Evolutionary conservation across 2,113 vertebrate species (phyloP).

Genomic region (Carollia perspicillata): DNA sequence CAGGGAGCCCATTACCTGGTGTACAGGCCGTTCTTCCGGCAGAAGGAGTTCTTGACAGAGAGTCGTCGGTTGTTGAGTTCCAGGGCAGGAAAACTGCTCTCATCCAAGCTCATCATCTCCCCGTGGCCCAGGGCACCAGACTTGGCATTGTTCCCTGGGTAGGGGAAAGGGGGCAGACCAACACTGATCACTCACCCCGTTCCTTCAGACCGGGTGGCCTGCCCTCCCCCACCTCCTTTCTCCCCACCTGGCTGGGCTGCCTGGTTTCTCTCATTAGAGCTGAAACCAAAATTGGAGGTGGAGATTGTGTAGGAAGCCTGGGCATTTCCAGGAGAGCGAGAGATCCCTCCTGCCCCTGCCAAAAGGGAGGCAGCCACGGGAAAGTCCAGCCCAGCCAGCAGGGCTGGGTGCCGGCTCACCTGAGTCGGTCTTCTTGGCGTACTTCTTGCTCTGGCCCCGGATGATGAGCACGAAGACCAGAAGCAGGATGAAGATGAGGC

Average conservation of each 20-base stretch:
- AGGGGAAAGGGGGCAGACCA: neutral
- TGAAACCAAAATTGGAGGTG: neutral
- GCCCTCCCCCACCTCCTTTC: neutral
- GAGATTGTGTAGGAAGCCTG: neutral
- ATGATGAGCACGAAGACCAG: conserved; percentile 97
- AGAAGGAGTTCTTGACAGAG: conserved; percentile 97
- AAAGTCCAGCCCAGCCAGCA: fast-evolving
- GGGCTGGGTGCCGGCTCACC: conserved; percentile 76
- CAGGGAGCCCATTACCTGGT: conserved; percentile 85
- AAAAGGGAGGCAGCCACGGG: fast-evolving
- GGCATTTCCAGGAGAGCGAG: neutral
- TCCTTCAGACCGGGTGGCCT: neutral
- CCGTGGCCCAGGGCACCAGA: conserved; percentile 91
- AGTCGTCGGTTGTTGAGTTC: conserved; percentile 97
- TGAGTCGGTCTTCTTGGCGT: conserved; percentile 94
- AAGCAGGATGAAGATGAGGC: conserved; percentile 97
- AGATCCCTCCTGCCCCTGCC: neutral
- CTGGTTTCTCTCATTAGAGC: neutral
- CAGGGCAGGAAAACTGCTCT: conserved; percentile 94
- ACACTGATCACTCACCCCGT: neutral
- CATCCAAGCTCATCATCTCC: conserved; percentile 96
- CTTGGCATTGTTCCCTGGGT: conserved; percentile 90
- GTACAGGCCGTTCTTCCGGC: conserved; percentile 95
- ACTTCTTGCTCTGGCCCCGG: conserved; percentile 97
- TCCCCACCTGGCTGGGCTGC: neutral